Evolutionary conservation across 2,797 vertebrate genomes (phyloP).

Genomic region (Psittacula derbiana): DNA sequence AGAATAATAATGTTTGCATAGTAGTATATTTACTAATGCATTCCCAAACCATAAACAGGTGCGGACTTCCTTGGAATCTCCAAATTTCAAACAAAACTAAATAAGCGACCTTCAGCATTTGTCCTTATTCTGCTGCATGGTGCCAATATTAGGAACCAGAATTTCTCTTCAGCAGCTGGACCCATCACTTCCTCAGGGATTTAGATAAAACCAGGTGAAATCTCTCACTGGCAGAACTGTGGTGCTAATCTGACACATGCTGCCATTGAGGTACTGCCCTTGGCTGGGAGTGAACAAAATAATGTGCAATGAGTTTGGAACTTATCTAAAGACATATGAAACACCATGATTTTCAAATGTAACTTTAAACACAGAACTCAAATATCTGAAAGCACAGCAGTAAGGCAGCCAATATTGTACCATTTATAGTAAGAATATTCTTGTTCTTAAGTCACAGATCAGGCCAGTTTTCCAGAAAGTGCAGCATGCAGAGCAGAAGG

Average conservation of each 20-base stretch:
- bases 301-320: neutral
- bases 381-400: neutral
- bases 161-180: neutral
- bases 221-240: neutral
- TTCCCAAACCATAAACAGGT: neutral
- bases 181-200: neutral
- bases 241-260: neutral
- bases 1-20: neutral
- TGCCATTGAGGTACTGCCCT: neutral
- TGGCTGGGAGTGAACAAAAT: neutral
- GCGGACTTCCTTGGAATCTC: neutral
- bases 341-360: neutral
- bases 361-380: neutral
- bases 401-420: neutral
- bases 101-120: neutral
- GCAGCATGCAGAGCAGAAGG: neutral
- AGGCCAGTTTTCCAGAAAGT: neutral
- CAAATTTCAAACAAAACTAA: neutral
- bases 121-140: neutral
- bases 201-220: neutral
- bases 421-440: neutral
- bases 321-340: neutral
- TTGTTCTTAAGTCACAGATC: neutral
- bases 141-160: neutral
- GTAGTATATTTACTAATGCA: neutral